Evolutionary conservation across 2,888 invertebrate genomes (phyloP).

Genomic region (Pelosia muscerda): DNA sequence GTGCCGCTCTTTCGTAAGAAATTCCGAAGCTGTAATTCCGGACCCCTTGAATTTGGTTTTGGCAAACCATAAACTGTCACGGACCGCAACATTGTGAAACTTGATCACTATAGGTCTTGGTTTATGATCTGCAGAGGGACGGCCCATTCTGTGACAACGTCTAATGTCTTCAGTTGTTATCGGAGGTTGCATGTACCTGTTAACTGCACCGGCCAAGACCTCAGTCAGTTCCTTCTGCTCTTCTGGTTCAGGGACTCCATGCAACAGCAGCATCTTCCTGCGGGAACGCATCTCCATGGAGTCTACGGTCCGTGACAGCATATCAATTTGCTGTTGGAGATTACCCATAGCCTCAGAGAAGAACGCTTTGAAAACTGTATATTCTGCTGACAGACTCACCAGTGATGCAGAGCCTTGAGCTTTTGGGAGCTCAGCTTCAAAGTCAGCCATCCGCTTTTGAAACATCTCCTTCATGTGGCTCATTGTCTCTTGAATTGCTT

Average conservation of each 20-base stretch:
- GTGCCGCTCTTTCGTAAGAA: background rate
- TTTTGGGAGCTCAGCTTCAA: background rate
- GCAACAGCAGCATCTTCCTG: background rate
- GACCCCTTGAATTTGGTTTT: background rate
- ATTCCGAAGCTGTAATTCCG: background rate
- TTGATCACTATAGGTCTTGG: background rate
- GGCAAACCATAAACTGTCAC: background rate
- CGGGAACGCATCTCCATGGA: background rate
- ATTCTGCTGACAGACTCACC: background rate
- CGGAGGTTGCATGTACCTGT: no score
- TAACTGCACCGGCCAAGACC: no score
- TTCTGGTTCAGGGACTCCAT: background rate
- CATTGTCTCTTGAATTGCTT: background rate
- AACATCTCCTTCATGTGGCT: background rate
- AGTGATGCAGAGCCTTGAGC: background rate
- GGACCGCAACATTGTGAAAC: background rate
- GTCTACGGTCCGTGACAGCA: background rate
- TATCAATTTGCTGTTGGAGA: background rate
- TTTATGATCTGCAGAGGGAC: no score
- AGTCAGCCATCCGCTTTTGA: background rate
- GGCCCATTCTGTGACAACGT: slow-evolving; percentile 1
- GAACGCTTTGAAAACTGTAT: background rate
- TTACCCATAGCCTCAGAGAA: background rate
- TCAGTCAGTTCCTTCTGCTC: no score
- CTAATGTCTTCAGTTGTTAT: background rate